Conservation (phyloP, 2,888 invertebrate genomes). For the Pyrgus malvae region DNA sequence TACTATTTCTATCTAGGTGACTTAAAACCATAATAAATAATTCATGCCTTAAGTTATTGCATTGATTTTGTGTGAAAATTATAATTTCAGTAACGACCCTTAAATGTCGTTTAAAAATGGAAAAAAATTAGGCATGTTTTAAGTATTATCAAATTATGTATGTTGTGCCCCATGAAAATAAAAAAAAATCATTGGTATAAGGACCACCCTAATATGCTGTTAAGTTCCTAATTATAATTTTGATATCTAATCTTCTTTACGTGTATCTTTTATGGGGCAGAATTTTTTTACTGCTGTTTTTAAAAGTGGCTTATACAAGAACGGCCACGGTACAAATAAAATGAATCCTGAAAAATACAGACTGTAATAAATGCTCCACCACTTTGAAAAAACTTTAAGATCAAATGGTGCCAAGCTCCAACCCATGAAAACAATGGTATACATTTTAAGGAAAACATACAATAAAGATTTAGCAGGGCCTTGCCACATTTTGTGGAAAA, state of each 20-base stretch:
- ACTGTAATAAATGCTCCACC: conserved; percentile 83
- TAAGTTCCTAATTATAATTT: background rate
- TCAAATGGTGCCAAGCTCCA: conserved; percentile 90
- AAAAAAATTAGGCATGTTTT: too few relatives aligned
- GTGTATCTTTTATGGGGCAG: conserved; percentile 29
- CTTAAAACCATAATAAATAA: too few relatives aligned
- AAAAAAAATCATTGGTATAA: too few relatives aligned
- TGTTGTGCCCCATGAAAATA: too few relatives aligned
- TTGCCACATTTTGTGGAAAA: conserved; percentile 69
- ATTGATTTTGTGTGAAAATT: too few relatives aligned
- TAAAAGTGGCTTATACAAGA: conserved; percentile 77
- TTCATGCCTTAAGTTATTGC: too few relatives aligned
- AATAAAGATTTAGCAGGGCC: conserved; percentile 65
- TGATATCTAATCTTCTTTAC: conserved; percentile 24
- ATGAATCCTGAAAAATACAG: conserved; percentile 87
- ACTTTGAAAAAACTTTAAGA: conserved; percentile 85
- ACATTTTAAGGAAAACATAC: conserved; percentile 84
- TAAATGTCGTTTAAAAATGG: too few relatives aligned
- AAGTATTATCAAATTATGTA: too few relatives aligned
- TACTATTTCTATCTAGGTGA: too few relatives aligned
- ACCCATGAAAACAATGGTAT: conserved; percentile 91
- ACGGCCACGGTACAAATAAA: conserved; percentile 84
- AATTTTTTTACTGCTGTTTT: conserved; percentile 35
- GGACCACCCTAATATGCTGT: too few relatives aligned
- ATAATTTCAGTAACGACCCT: too few relatives aligned